Percentiles rank a stretch among this genome's conserved stretches.
phyloP scores from a whole-genome alignment of 2,797 vertebrate genomes.

The Acestrorhynchus altus region DNA sequence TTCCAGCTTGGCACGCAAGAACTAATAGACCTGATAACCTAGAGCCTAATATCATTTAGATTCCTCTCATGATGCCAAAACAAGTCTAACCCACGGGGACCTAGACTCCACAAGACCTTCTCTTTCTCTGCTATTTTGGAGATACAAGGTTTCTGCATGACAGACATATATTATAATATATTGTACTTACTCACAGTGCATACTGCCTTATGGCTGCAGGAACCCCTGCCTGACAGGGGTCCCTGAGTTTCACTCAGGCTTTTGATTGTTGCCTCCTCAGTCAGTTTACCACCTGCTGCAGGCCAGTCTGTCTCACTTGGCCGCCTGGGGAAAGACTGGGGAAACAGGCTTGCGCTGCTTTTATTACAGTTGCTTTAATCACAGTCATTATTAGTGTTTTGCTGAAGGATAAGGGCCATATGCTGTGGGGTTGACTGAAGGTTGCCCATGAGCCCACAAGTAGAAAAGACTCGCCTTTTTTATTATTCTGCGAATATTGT shows the following conservation, averaged over 20 bases:
- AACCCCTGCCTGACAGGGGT: not conserved
- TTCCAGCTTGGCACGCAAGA: too few species aligned
- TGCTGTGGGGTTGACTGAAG: constrained; percentile 20
- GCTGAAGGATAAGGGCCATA: not conserved
- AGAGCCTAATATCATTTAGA: too few species aligned
- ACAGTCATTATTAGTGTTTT: constrained; percentile 27
- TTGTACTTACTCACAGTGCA: not conserved
- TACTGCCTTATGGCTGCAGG: too few species aligned
- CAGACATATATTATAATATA: too few species aligned
- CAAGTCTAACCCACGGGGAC: too few species aligned
- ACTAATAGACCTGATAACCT: too few species aligned
- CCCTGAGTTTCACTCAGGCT: not conserved
- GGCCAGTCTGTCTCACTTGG: not conserved
- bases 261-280: constrained; percentile 20
- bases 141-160: too few species aligned
- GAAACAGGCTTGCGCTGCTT: not conserved
- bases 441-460: not conserved
- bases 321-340: not conserved
- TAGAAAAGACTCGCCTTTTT: not conserved
- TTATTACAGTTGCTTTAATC: constrained; percentile 16
- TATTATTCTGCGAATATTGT: not conserved
- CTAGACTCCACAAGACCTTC: too few species aligned
- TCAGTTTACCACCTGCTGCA: not conserved
- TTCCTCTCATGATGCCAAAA: too few species aligned
- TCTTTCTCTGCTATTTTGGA: too few species aligned